Evolutionary conservation across 2,888 invertebrate genomes (phyloP), one percentile per base, ranked within the genome.

Genomic region (Drosophila anomelani): DNA sequence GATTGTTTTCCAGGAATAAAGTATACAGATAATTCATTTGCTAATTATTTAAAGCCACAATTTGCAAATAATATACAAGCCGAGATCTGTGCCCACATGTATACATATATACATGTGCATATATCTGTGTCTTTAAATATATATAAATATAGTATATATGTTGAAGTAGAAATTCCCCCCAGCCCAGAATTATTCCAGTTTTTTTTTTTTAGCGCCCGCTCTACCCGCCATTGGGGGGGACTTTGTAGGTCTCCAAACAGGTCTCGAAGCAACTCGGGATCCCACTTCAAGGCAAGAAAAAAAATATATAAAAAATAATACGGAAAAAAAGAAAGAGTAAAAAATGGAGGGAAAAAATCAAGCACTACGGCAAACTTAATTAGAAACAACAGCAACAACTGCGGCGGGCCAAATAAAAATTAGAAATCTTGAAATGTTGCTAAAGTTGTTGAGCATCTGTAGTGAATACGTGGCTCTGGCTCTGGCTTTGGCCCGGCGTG

Each of bases 341-440:
- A 32, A 66, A 51, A 54, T 54, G 38, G 54, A 54, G 38, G 57
- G 60, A 73, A 58, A 54, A 66, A 67, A 59, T 43, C 64, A 57
- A 75, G 49, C 64, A 67, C 67, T 67, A 67, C 68, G 34, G 55
- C 68, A 68, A 68, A 75, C 75, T 75, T 75, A 74, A 74, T 75
- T 74, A 74, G 74, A 75, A 75, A 56, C 49, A 54, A 62, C 46
- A 72, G 61, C 70, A 74, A 46, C 57, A 41, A 60, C 63, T 44
- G 53, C 59, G 44, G 44, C 53, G 54, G 36, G 56, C 76, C 66
- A 84, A 79, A 84, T 71, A 83, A 75, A 75, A 81, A 76, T 83
- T 83, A 80, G 78, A 80, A 80, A 81, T 81, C 84, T 83, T 75
- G 73, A 73, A 73, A 73, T 75, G 75, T 59, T 73, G 70, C 60